phyloP scores from a whole-genome alignment of 2,888 invertebrate genomes.

The Pristionchus arcanus region DNA sequence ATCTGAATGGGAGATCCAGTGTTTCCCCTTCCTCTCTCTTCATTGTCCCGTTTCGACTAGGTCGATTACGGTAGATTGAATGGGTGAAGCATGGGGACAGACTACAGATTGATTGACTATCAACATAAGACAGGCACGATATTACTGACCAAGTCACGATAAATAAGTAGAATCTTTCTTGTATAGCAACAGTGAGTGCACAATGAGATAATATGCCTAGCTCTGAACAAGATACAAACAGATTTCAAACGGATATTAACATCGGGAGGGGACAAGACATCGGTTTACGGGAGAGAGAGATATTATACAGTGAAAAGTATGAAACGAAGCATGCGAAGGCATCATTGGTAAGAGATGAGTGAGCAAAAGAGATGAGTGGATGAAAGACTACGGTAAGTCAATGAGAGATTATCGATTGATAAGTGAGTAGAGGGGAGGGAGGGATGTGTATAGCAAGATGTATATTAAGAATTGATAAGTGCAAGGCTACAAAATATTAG shows the following conservation, averaged over 20 bases:
- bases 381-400: conserved; percentile 31
- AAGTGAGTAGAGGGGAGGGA: not conserved
- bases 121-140: not conserved
- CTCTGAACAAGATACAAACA: conserved; percentile 9
- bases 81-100: not conserved
- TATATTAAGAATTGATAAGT: conserved; percentile 20
- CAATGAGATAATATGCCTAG: not conserved
- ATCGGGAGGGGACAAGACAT: not conserved
- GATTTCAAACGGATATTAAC: not conserved
- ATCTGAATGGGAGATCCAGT: conserved; percentile 27
- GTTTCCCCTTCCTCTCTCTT: not conserved
- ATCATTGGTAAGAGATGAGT: conserved; percentile 21
- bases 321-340: conserved; percentile 30
- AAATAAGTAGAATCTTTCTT: conserved; percentile 31
- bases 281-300: not conserved
- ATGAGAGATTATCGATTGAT: conserved; percentile 12
- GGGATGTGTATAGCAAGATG: conserved; percentile 20
- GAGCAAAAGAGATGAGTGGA: not conserved
- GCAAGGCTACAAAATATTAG: not conserved
- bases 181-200: conserved; percentile 9
- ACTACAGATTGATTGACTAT: not conserved
- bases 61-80: conserved; percentile 4
- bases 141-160: conserved; percentile 37
- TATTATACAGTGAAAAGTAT: not conserved
- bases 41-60: not conserved